Evolutionary conservation across 2,888 invertebrate species (phyloP).

Genomic region (Polyommatus iphigenia): DNA sequence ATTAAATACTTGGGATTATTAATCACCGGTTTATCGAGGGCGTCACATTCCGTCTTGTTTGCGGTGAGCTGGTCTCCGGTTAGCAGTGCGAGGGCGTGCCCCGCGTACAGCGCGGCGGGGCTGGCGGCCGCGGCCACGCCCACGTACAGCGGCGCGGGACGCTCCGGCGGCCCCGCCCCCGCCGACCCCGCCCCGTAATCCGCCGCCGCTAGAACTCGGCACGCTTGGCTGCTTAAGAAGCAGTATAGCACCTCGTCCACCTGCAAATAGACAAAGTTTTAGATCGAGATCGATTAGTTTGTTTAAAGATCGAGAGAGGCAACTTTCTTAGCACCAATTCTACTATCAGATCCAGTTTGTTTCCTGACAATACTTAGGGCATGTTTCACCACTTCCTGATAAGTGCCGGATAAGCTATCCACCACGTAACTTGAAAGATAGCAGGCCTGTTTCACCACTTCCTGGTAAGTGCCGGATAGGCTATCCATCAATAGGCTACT

Average conservation of each 20-base stretch:
- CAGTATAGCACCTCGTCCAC: constrained; percentile 89
- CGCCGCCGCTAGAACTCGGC: constrained; percentile 81
- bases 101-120: constrained; percentile 75
- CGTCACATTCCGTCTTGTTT: constrained; percentile 49
- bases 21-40: constrained; percentile 34
- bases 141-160: constrained; percentile 79
- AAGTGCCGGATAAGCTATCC: no score
- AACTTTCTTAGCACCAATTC: no score
- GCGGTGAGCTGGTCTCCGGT: constrained; percentile 69
- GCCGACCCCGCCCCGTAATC: constrained; percentile 62
- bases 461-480: no score
- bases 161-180: constrained; percentile 72
- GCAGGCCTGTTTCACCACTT: no score
- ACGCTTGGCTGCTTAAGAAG: constrained; percentile 86
- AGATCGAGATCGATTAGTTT: no score
- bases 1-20: no score
- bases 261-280: constrained; percentile 49
- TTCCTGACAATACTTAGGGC: no score
- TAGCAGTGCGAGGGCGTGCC: constrained; percentile 82
- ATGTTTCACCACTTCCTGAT: no score
- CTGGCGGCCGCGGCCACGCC: constrained; percentile 78
- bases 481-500: no score
- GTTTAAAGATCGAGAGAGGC: no score
- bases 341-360: no score
- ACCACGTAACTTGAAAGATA: no score